phyloP scores from a whole-genome alignment of 2,113 vertebrate species.

The Pyrgilauda ruficollis region DNA sequence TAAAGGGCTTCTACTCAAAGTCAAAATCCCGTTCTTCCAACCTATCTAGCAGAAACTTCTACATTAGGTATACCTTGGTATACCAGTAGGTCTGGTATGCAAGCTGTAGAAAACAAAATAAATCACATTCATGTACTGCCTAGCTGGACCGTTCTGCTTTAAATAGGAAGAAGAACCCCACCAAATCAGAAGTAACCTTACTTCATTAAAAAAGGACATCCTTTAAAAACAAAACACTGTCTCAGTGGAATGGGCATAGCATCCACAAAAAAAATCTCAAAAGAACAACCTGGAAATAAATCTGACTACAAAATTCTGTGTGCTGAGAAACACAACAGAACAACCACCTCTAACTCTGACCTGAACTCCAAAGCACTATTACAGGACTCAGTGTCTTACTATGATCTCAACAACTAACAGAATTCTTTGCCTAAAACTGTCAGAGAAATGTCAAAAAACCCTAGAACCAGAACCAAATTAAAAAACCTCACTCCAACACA shows the following conservation, averaged over 20 bases:
- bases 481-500: not conserved
- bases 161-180: not conserved
- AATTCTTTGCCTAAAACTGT: not conserved
- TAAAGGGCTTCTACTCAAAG: not conserved
- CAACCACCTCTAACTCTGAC: not conserved
- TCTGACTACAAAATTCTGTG: not conserved
- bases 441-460: not conserved
- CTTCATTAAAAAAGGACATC: not conserved
- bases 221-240: not conserved
- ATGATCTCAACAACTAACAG: not conserved
- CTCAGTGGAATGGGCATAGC: not conserved
- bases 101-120: not conserved
- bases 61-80: not conserved
- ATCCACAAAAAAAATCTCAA: not conserved
- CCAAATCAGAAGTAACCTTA: not conserved
- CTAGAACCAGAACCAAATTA: not conserved
- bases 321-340: not conserved
- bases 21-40: not conserved
- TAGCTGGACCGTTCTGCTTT: not conserved
- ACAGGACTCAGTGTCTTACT: not conserved
- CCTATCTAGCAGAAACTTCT: not conserved
- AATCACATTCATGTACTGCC: not conserved
- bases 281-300: not conserved
- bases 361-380: not conserved
- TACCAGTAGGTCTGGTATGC: not conserved